Base-by-base conservation (phyloP, 2,888 invertebrate genomes). In the Eristalinus sepulchralis region DNA sequence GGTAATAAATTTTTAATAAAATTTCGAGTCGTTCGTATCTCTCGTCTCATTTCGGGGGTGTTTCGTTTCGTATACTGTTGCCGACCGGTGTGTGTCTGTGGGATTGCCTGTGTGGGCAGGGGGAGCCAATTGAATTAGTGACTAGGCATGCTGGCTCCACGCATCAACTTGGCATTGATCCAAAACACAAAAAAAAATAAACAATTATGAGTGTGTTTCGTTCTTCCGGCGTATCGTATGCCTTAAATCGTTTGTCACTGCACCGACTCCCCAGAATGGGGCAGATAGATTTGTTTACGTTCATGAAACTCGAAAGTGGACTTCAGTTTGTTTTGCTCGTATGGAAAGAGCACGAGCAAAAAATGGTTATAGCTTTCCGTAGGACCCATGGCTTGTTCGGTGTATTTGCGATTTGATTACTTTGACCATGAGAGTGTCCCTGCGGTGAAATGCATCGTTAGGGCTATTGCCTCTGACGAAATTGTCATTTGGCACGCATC, bases 111-210 rank as follows among this genome's bases (percentile, higher is more conserved):
- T 59, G 36, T 34, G 34, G 59, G 24, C 34, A 59, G 34, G 9
- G 53, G 59, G 24, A 53, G 36, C 22, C 53, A 55, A 73, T 68
- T 68, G 55, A 62, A 75, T 67, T 62, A 59, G 39, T 55, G 27
- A 36, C 39, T 17, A 60, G 55, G 64, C 53, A 31, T 67, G 36
- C 20, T 34, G 39, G 24, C 31, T 33, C 55, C 33, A 79, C 66
- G 20, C 71, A 72, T 66, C 47, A 31, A 55, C 34, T 63, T 68
- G 80, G 63, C 75, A 68, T 57, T 31, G 31, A 63, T 68, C 75
- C 80, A 75, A 73, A 39, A 55, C 10, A 55, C 2, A 20, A 17
- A 47, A 39, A 60, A 9, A 9, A n/a, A 55, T 31, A 24, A 9
- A 68, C 31, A 68, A 17, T 22, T 3, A n/a, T 24, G 10, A 22